These are phyloP conservation scores for Myxocyprinus asiaticus DNA, from an alignment of 2,113 vertebrate species.

Conservation along the genomic window DNA sequence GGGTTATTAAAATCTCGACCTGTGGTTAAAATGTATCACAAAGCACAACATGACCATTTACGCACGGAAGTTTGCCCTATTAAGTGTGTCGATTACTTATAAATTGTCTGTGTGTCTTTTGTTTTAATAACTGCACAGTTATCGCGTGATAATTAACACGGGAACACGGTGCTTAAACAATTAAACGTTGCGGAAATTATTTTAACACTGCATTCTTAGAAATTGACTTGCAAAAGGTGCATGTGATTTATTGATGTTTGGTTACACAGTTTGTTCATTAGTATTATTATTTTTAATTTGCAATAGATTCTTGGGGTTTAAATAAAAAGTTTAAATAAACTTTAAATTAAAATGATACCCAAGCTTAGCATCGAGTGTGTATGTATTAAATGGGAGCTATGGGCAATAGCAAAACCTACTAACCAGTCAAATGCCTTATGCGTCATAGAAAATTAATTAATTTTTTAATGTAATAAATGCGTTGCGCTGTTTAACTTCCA, in stretches of 20 bases:
- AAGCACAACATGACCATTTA: background rate
- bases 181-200: slow-evolving; percentile 17
- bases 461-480: slow-evolving; percentile 83
- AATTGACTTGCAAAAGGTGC: background rate
- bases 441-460: slow-evolving; percentile 36
- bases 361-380: no score
- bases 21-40: background rate
- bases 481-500: slow-evolving; percentile 85
- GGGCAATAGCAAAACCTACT: background rate
- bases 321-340: no score
- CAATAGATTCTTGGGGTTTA: no score
- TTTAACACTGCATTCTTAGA: background rate
- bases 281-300: no score
- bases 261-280: no score
- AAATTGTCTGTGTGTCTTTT: slow-evolving; percentile 1
- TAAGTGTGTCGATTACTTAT: background rate
- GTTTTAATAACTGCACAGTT: slow-evolving; percentile 28
- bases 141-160: slow-evolving; percentile 22
- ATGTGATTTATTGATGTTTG: background rate
- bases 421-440: background rate
- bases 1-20: background rate
- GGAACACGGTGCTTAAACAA: slow-evolving; percentile 14
- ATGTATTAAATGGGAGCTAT: no score
- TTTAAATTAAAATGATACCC: no score
- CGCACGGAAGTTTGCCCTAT: slow-evolving; percentile 18